Evolutionary conservation across 1,140 invertebrate genomes (phyloP).

Genomic region (Trissolcus basalis): DNA sequence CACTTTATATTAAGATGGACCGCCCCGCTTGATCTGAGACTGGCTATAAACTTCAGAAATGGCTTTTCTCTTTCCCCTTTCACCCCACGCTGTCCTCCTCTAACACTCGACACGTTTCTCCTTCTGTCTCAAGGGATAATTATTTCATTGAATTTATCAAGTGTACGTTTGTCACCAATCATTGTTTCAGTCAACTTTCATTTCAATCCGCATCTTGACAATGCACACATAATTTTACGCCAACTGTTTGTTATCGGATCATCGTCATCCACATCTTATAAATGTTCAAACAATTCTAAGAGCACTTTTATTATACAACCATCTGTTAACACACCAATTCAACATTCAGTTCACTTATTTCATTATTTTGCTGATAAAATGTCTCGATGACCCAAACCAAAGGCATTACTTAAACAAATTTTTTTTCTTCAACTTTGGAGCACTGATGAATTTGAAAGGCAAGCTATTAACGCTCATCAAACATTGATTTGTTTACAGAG

Average conservation of each 20-base stretch:
- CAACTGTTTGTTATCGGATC: no score
- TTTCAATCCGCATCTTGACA: conserved; percentile 35
- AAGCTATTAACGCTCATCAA: not conserved
- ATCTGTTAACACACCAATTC: no score
- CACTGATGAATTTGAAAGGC: not conserved
- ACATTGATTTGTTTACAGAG: conserved; percentile 23
- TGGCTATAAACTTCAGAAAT: conserved; percentile 72
- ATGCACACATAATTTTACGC: conserved; percentile 17
- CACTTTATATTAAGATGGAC: conserved; percentile 75
- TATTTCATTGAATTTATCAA: conserved; percentile 75
- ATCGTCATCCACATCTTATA: no score
- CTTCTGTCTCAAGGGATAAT: conserved; percentile 62
- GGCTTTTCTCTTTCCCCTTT: conserved; percentile 66
- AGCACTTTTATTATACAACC: no score
- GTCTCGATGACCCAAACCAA: no score
- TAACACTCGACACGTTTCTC: not conserved
- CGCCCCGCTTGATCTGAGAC: conserved; percentile 68
- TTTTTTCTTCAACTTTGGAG: not conserved
- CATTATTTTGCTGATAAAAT: no score
- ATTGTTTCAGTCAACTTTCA: conserved; percentile 43
- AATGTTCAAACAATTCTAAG: no score
- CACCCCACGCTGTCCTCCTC: conserved; percentile 1
- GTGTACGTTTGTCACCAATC: conserved; percentile 51
- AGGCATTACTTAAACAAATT: no score
- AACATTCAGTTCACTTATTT: no score